These are phyloP conservation scores for Atherinomorus stipes DNA, from an alignment of 2,113 vertebrate species.

Conservation along the genomic window DNA sequence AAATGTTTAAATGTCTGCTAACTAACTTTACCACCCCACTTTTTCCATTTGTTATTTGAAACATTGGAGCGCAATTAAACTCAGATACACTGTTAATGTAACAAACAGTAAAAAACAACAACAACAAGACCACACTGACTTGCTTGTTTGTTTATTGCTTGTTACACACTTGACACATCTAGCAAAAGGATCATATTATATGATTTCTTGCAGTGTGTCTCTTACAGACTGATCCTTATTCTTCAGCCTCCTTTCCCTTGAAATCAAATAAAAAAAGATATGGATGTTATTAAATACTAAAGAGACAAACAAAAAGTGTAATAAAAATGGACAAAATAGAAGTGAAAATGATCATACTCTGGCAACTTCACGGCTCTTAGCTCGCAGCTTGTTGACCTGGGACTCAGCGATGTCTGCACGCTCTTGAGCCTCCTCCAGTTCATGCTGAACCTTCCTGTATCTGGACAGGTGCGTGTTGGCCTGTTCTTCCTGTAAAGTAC, in stretches of 20 bases:
- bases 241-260: constrained; percentile 68
- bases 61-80: not conserved
- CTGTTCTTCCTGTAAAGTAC: constrained; percentile 75
- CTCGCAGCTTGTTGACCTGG: constrained; percentile 85
- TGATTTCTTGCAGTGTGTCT: constrained; percentile 63
- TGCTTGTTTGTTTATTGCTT: constrained; percentile 59
- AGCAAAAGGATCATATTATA: constrained; percentile 75
- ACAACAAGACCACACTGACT: constrained; percentile 3
- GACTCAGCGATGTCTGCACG: constrained; percentile 84
- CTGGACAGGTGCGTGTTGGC: constrained; percentile 75
- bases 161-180: constrained; percentile 27
- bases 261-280: constrained; percentile 47
- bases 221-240: constrained; percentile 52
- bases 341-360: constrained; percentile 39
- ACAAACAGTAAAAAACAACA: no score
- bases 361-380: constrained; percentile 65
- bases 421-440: constrained; percentile 87
- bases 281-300: not conserved
- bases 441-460: constrained; percentile 85
- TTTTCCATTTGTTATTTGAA: not conserved
- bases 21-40: no score
- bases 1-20: not conserved
- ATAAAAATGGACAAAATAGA: not conserved
- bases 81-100: not conserved
- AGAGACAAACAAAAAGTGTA: not conserved